phyloP scores from a whole-genome alignment of 2,797 vertebrate genomes.

The Cirrhinus mrigala region DNA sequence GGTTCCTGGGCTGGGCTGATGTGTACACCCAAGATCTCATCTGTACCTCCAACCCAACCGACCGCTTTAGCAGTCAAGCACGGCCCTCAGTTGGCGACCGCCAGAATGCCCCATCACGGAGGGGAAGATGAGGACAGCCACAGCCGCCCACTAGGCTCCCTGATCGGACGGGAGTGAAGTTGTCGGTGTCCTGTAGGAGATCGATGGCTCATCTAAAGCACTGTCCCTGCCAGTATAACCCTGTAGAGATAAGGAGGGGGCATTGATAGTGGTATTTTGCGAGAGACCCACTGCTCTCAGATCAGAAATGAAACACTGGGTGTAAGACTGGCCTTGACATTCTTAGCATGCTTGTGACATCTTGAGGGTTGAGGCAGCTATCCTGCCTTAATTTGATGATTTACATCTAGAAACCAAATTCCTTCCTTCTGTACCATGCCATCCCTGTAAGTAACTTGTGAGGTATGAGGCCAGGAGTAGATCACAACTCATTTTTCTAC shows the following conservation, averaged over 20 bases:
- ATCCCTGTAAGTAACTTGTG: constrained; percentile 16
- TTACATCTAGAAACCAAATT: constrained; percentile 25
- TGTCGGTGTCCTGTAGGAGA: constrained; percentile 44
- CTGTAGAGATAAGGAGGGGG: constrained; percentile 50
- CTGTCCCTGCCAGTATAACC: constrained; percentile 49
- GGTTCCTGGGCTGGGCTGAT: constrained; percentile 57
- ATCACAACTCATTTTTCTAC: constrained; percentile 21
- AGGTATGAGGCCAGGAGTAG: constrained; percentile 31
- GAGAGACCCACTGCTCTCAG: constrained; percentile 35
- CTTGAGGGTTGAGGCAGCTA: neutral
- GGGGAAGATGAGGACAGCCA: constrained; percentile 58
- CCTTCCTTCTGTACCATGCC: constrained; percentile 37
- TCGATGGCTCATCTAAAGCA: constrained; percentile 57
- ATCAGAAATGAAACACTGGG: constrained; percentile 25
- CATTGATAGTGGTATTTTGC: constrained; percentile 51
- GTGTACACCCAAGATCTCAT: constrained; percentile 61
- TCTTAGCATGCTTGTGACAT: constrained; percentile 28
- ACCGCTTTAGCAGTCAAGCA: constrained; percentile 65
- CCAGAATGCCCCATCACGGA: constrained; percentile 63
- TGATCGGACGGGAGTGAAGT: constrained; percentile 52
- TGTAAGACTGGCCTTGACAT: constrained; percentile 30
- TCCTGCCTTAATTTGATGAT: constrained; percentile 23
- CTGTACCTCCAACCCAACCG: constrained; percentile 55
- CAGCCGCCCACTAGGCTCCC: constrained; percentile 55
- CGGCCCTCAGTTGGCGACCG: constrained; percentile 57